A percentile compares a stretch with the other conserved stretches of the same genome.
Evolutionary conservation across 2,888 invertebrate genomes (phyloP).

Genomic region (Rhimphoctona megacephalus): DNA sequence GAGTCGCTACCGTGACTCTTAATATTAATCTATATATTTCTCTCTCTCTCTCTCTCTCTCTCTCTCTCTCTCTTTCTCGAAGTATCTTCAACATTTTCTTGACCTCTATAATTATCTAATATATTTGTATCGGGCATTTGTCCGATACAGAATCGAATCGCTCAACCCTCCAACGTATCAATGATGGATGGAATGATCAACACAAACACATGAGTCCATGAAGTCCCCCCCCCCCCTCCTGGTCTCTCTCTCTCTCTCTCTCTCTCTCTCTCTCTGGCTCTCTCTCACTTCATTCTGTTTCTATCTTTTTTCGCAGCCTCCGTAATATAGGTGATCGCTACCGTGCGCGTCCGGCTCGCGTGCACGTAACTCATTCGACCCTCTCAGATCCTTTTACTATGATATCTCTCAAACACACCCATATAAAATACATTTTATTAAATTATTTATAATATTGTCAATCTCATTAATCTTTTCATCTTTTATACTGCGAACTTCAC

Average conservation of each 20-base stretch:
- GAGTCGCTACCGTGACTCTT: too few species aligned
- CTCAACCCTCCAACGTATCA: slow-evolving; percentile 20
- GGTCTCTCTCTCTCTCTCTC: neutral
- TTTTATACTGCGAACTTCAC: neutral
- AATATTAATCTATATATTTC: too few species aligned
- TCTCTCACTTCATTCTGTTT: slow-evolving; percentile 25
- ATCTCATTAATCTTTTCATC: slow-evolving; percentile 15
- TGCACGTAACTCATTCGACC: slow-evolving; percentile 62
- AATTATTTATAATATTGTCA: slow-evolving; percentile 49
- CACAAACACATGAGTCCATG: slow-evolving; percentile 46
- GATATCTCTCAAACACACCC: slow-evolving; percentile 41
- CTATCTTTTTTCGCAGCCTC: slow-evolving; percentile 3
- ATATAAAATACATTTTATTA: slow-evolving; percentile 44
- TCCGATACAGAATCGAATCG: slow-evolving; percentile 53
- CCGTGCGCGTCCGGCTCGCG: slow-evolving; percentile 59
- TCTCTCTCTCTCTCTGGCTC: slow-evolving; percentile 36
- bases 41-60: too few species aligned
- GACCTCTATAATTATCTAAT: too few species aligned
- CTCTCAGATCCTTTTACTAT: slow-evolving; percentile 48
- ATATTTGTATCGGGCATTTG: slow-evolving; percentile 43
- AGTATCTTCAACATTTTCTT: too few species aligned
- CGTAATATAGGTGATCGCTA: slow-evolving; percentile 57
- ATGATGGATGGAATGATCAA: slow-evolving; percentile 39
- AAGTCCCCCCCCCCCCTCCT: slow-evolving; percentile 12
- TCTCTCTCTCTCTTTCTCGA: too few species aligned